These are phyloP conservation scores for Lobophora halterata DNA, from an alignment of 2,888 invertebrate species.

Conservation along the genomic window DNA sequence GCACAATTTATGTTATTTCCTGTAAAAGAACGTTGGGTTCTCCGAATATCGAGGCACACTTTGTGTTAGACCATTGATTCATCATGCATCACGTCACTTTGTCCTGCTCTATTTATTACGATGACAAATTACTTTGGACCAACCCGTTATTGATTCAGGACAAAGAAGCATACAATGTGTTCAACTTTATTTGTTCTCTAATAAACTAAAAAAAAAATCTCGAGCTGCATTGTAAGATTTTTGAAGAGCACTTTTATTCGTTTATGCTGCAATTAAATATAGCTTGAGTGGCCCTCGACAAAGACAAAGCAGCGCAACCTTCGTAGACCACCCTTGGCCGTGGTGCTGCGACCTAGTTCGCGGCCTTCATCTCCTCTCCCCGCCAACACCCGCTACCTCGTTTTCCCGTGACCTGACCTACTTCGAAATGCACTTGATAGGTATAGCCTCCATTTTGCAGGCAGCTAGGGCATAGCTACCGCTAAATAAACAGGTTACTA, in stretches of 20 bases:
- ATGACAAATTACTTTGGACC: neutral
- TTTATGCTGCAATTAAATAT: slow-evolving; percentile 18
- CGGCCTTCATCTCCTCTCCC: slow-evolving; percentile 39
- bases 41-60: slow-evolving; percentile 7
- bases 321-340: slow-evolving; percentile 76
- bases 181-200: neutral
- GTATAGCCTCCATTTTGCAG: slow-evolving; percentile 52
- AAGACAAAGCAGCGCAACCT: slow-evolving; percentile 69
- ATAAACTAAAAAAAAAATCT: slow-evolving; percentile 4
- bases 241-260: slow-evolving; percentile 1
- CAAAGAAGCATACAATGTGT: slow-evolving; percentile 1
- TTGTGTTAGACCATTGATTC: slow-evolving; percentile 6
- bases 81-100: slow-evolving; percentile 6
- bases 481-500: slow-evolving; percentile 6
- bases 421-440: slow-evolving; percentile 68
- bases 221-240: too few species aligned
- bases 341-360: slow-evolving; percentile 72
- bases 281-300: slow-evolving; percentile 32
- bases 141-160: slow-evolving; percentile 1
- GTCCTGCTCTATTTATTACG: neutral
- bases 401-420: slow-evolving; percentile 65
- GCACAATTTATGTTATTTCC: slow-evolving; percentile 1
- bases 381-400: slow-evolving; percentile 37
- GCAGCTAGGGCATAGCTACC: slow-evolving; percentile 29
- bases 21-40: neutral